phyloP scores from a whole-genome alignment of 2,797 vertebrate species.

The Sciaenops ocellatus region DNA sequence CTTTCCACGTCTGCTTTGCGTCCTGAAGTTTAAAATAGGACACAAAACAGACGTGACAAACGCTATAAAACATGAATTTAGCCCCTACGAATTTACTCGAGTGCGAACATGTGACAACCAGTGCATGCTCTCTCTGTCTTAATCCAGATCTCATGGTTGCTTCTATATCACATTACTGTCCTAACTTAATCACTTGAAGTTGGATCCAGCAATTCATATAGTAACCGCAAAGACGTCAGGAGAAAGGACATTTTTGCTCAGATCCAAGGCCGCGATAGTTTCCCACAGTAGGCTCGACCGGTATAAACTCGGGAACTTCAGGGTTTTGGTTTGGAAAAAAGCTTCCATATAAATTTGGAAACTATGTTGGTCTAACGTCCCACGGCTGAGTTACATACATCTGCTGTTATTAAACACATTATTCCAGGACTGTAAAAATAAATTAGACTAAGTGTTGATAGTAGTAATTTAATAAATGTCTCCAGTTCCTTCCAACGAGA shows the following conservation, averaged over 20 bases:
- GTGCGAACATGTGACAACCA: slow-evolving; percentile 10
- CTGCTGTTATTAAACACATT: neutral
- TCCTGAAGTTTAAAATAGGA: neutral
- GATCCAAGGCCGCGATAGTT: neutral
- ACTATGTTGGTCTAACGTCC: neutral
- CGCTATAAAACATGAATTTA: neutral
- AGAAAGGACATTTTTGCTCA: neutral
- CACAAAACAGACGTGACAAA: neutral
- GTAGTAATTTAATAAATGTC: neutral
- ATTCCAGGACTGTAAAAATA: neutral
- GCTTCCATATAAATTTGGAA: neutral
- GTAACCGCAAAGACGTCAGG: neutral
- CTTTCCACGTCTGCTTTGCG: no score
- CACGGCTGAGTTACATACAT: neutral
- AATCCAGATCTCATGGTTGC: slow-evolving; percentile 34
- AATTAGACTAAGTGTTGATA: neutral
- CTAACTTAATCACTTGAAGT: slow-evolving; percentile 27
- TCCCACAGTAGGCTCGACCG: neutral
- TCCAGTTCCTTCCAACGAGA: neutral
- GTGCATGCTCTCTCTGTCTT: neutral
- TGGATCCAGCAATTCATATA: neutral
- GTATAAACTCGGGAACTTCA: neutral
- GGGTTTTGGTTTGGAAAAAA: neutral
- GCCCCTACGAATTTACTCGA: neutral
- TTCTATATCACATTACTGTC: slow-evolving; percentile 17